Percentiles rank a stretch among this genome's conserved stretches.
Evolutionary conservation across 2,113 vertebrate species (phyloP).

Genomic region (Stomatorhinus ivindoensis): DNA sequence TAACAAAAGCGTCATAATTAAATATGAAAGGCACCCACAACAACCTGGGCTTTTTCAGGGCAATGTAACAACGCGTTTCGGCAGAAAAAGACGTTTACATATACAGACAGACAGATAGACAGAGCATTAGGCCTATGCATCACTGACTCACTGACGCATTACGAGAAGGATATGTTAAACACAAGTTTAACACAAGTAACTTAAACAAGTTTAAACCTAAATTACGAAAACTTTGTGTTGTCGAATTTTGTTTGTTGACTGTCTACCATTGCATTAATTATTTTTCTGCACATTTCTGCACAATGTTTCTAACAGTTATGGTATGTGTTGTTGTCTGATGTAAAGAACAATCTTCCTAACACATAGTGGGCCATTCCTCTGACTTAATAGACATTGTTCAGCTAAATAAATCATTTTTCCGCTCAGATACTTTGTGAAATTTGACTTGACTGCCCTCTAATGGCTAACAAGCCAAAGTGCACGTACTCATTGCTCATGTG

Average conservation of each 20-base stretch:
- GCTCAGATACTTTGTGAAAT: background rate
- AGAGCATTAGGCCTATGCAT: background rate
- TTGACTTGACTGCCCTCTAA: conserved; percentile 2
- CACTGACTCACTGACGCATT: too few relatives aligned
- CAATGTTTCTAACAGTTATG: background rate
- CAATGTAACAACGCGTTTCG: background rate
- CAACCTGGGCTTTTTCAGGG: background rate
- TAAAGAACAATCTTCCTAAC: background rate
- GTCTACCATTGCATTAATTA: background rate
- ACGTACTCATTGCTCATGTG: background rate
- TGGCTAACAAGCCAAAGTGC: background rate
- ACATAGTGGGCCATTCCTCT: background rate
- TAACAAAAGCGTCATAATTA: background rate
- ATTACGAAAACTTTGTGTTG: background rate
- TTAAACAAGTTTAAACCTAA: background rate
- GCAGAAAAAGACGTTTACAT: background rate
- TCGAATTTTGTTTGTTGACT: background rate
- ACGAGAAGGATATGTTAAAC: background rate
- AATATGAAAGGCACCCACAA: background rate
- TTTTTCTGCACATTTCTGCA: background rate
- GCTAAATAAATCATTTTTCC: background rate
- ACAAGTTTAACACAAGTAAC: too few relatives aligned
- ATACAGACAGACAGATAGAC: background rate
- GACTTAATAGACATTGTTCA: background rate
- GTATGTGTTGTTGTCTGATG: background rate